Base-by-base conservation (phyloP, 2,888 invertebrate genomes). In the Saturnia japonica region DNA sequence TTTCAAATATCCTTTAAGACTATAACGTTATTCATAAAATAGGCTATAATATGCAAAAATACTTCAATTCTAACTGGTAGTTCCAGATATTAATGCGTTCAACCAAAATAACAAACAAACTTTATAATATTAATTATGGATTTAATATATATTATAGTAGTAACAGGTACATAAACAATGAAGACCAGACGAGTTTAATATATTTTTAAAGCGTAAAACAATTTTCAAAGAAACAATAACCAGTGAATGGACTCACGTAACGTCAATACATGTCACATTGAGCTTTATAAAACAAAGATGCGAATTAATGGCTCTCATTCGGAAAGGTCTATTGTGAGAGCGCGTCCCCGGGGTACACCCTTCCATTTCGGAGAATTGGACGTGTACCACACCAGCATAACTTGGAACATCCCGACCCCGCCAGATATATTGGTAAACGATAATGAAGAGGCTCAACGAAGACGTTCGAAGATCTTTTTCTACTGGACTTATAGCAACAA, bases 221-320 rank as follows among this genome's bases (percentile, higher is more conserved):
- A 82, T 84, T 82, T 79, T 77, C 77, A 83, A 83, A 83, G 83
- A 84, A 88, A 88, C 89, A 88, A 88, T 90, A 88, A 88, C 90
- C 86, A 85, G 85, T 83, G 87, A 89, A 90, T 90, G 88, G 88
- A 86, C 83, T 88, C 85, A 83, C 86, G 85, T 87, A 87, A 88
- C 86, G 90, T 90, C 90, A 87, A 89, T 90, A 88, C 87, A 82
- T 88, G 90, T 91, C 91, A 89, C 89, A 90, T 86, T 82, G 85
- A 86, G 88, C 89, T 91, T 90, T 91, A 90, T 91, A 91, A 92
- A 92, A 92, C 92, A 92, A 93, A 92, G 91, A 92, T 91, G 88
- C 86, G 91, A 91, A 91, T 93, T 93, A 93, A 93, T 93, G 91
- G 90, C 83, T 84, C 89, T 90, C 91, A 91, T 92, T 92, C 89